Base-by-base conservation (phyloP, 2,113 vertebrate genomes). In the Hoplias malabaricus region DNA sequence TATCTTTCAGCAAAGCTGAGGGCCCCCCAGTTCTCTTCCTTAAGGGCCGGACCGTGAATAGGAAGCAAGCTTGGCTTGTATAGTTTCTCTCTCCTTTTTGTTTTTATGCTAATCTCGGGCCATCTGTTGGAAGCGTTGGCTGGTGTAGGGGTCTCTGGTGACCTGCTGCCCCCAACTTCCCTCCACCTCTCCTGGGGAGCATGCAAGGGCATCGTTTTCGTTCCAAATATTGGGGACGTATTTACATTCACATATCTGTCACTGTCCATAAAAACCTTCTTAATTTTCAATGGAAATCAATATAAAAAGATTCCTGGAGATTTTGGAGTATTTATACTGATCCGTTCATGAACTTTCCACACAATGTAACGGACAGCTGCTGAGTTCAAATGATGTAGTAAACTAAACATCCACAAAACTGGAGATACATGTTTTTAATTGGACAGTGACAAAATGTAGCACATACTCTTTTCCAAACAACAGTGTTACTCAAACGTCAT, bases 71-170 rank as follows among this genome's bases (percentile, higher is more conserved):
- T n/a, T 36, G 59, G 59, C 59, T 21, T 3, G 31, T 54, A 16
- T 6, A 1, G 23, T 23, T 25, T 29, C 36, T 9, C 40, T 31
- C 53, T 54, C n/a, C 5, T 33, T 77, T 53, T 73, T 11, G 75
- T 63, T 78, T 69, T 53, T 27, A 66, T 79, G 66, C 46, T 78
- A 78, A 82, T 82, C 65, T 65, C 27, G 8, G 50, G 25, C 77
- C 67, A 72, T 72, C 67, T 72, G 54, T 40, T 75, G 12, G 31
- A 21, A 9, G 25, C 33, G 36, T 40, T 25, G 38, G 59, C 27
- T 34, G 48, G 2, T 36, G 63, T 7, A 42, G 40, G 19, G n/a
- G 2, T 33, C 31, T 69, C 42, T 34, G 38, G 29, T 31, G 70
- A 34, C 70, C 27, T 27, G 16, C 70, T 10, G 25, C 2, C 56